Evolutionary conservation across 2,113 vertebrate species (phyloP).

Genomic region (Podarcis raffonei): DNA sequence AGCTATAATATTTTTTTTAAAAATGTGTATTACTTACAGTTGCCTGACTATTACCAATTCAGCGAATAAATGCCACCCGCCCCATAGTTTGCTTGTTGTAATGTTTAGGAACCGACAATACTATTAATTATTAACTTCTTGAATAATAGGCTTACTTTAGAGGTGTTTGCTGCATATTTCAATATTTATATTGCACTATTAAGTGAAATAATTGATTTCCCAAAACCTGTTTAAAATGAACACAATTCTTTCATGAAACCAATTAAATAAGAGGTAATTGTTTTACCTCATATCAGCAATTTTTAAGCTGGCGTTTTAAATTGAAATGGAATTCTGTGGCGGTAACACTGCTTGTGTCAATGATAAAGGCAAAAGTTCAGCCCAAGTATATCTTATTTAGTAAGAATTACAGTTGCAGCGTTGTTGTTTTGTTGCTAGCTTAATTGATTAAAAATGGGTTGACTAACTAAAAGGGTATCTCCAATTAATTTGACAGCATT

Average conservation of each 20-base stretch:
- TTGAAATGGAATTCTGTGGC: slow-evolving; percentile 27
- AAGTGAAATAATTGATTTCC: slow-evolving; percentile 43
- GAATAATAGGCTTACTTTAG: slow-evolving; percentile 28
- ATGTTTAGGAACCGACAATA: slow-evolving; percentile 18
- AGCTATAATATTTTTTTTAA: background rate
- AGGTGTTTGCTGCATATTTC: slow-evolving; percentile 25
- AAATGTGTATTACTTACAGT: slow-evolving; percentile 8
- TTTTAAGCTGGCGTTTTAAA: slow-evolving; percentile 56
- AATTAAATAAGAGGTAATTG: slow-evolving; percentile 55
- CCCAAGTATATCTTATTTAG: background rate
- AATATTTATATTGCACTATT: slow-evolving; percentile 54
- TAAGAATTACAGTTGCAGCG: background rate
- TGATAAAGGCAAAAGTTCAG: slow-evolving; percentile 36
- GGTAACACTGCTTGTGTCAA: slow-evolving; percentile 36
- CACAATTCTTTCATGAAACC: slow-evolving; percentile 50
- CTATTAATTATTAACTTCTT: slow-evolving; percentile 38
- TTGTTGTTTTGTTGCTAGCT: background rate
- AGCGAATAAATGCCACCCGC: background rate
- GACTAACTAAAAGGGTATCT: background rate
- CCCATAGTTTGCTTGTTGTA: background rate
- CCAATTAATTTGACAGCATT: background rate
- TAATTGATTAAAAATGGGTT: background rate
- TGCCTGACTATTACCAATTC: accelerated
- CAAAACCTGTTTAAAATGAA: slow-evolving; percentile 28
- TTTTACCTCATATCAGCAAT: slow-evolving; percentile 53